phyloP scores from a whole-genome alignment of 2,113 vertebrate species.

The Caranx ignobilis region DNA sequence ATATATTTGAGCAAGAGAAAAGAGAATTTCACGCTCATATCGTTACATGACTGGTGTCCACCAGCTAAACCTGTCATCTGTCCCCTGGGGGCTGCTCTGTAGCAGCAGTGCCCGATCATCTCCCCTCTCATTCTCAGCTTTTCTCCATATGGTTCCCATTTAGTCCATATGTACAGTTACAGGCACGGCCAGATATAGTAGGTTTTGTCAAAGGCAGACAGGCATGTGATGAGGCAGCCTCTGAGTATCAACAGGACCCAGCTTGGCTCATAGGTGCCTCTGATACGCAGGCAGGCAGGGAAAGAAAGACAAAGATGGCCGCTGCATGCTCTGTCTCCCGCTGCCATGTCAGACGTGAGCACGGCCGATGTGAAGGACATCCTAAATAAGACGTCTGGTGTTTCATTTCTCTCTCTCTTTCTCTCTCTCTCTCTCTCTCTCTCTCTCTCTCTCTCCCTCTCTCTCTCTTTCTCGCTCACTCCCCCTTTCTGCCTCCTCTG shows the following conservation, averaged over 20 bases:
- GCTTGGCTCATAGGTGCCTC: constrained; percentile 56
- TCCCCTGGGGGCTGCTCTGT: constrained; percentile 65
- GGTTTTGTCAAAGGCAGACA: constrained; percentile 48
- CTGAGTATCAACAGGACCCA: constrained; percentile 65
- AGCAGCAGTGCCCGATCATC: constrained; percentile 44
- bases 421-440: neutral
- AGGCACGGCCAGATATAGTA: constrained; percentile 15
- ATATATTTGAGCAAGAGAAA: constrained; percentile 61
- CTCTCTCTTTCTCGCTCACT: too few relatives aligned
- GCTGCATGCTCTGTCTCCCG: constrained; percentile 55
- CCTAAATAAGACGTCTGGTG: constrained; percentile 22
- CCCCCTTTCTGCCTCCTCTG: neutral
- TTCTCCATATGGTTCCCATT: constrained; percentile 50
- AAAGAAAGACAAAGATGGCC: constrained; percentile 78
- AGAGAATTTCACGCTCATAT: constrained; percentile 75
- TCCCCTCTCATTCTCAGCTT: constrained; percentile 36
- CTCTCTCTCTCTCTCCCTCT: neutral
- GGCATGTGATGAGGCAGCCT: constrained; percentile 73
- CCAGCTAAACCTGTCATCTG: constrained; percentile 62
- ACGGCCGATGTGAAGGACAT: constrained; percentile 65
- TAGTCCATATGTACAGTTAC: constrained; percentile 23
- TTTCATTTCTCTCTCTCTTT: neutral
- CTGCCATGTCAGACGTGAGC: constrained; percentile 67
- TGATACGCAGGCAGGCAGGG: constrained; percentile 62
- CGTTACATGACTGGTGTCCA: constrained; percentile 75